Evolutionary conservation across 2,797 vertebrate genomes (phyloP), one percentile per base, ranked within the genome.

Genomic region (Gephyroberyx darwinii): DNA sequence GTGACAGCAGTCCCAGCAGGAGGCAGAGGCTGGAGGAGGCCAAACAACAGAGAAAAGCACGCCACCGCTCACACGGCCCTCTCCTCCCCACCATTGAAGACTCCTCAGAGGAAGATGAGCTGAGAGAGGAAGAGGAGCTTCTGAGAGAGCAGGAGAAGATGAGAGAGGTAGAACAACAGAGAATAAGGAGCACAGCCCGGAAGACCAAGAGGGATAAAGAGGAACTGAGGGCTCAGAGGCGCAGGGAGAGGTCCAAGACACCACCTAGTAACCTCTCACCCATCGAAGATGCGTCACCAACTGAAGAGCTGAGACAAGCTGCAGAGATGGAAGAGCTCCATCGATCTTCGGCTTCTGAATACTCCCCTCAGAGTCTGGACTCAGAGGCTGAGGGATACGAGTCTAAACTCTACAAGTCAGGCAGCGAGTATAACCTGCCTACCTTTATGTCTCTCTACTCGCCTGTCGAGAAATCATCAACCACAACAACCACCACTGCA

Each of bases 271-370:
- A 99, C 87, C 94, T 99, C n/a, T 99, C 98, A 0, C 98, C 98
- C 10, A 99, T 99, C 2, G 98, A 99, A 88, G 98, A 99, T 0
- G 98, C 98, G 50, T 99, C 98, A 8, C 98, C 98, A 39, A 99
- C 98, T 0, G 98, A 99, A 81, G 98, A 99, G 70, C 92, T 99
- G 73, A 94, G 98, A 78, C 98, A 99, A 90, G 98, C 98, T 0
- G 98, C 98, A 0, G 98, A 99, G 93, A 99, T 99, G 98, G 98
- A 99, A 78, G 98, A 99, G 86, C 94, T 99, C 5, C 98, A 99
- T 79, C 96, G 98, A 14, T 99, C 98, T 9, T 99, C 98, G 68
- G 98, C 98, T 80, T 99, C 98, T 0, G 98, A 99, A 86, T 99
- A 99, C 88, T 98, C 98, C 0, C 98, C 98, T 31, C 98, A 97